Base-by-base conservation (phyloP, 1,140 invertebrate genomes). In the Ectropis grisescens region DNA sequence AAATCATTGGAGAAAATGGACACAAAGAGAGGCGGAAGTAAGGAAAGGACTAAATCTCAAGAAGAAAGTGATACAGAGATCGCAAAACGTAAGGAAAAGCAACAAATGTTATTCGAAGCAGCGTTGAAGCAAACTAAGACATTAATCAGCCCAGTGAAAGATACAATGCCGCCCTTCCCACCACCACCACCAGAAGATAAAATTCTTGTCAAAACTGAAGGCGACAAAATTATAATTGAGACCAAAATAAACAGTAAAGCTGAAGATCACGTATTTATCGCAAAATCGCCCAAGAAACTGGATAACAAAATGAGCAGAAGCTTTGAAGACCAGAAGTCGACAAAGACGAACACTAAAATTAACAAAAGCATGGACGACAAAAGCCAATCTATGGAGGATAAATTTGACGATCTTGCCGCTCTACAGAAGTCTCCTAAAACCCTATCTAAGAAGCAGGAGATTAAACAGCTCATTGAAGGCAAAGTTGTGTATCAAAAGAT, bases 101-200 rank as follows among this genome's bases (percentile, higher is more conserved):
- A 90, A 52, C 88, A 90, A 58, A 86, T 89, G 79, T 76, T 90
- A 1, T 90, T 89, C 51, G 88, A 90, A 71, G 88, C 87, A 11
- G 88, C 88, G 4, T 84, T 90, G 46, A 88, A 89, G 57, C 87
- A 89, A 68, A 89, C 87, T 1, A 89, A 89, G 56, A 89, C 87
- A 1, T 68, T 90, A 42, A 85, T 89, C 13, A 89, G 88, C 68
- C 88, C 88, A 2, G 87, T 89, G 0, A 88, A 88, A 60, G 88
- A 89, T 58, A 82, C 85, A 1, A 45, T 89, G 39, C 88, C 88
- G 2, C 84, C 88, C 7, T 90, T 90, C 51, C 88, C 88, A 11
- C n/a, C n/a, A n/a, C 84, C 86, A 28, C 87, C 86, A 26, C 87
- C 88, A 10, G 88, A 89, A 61, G 88, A 90, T 65, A 89, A 87